Evolutionary conservation across 2,888 invertebrate species (phyloP), one percentile per base, ranked within the genome.

Genomic region (Pomacea canaliculata): DNA sequence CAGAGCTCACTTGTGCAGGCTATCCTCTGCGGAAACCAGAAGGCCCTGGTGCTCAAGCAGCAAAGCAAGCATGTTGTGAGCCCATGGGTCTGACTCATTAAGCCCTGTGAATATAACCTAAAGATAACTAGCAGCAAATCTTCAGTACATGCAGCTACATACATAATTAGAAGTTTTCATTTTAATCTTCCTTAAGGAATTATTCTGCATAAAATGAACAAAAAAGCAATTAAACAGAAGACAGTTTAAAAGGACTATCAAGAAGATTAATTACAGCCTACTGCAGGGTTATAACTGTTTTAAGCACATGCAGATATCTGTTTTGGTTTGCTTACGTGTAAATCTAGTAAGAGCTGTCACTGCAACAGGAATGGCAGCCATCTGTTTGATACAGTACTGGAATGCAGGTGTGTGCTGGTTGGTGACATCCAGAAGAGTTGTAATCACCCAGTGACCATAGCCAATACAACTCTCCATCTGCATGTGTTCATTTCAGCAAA

Each of bases 401-500:
- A 93, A 93, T 46, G 93, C 90, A 77, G 93, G 93, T 62, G 93
- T 84, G 51, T 86, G 91, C 80, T 93, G 92, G 73, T 93, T 92
- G 66, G 91, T 89, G 12, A 92, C 90, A 87, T 93, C 91, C 78
- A 87, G 82, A 60, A 97, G 91, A 13, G 94, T 94, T 62, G 93
- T 92, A 85, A 96, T 95, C 12, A 97, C 96, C 95, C 95, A 96
- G 89, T 96, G 94, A 2, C 94, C 94, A 92, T 97, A 97, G 3
- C 96, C 96, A 49, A 95, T 88, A 5, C 94, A 94, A 81, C 96
- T 94, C 91, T 97, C 95, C 59, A 94, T 92, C 91, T 91, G 18
- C 46, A 71, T 16, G 23, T 13, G 16, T 56, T 37, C 37, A 37
- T 16, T 68, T 51, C 10, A 70, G 37, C 46, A 72, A 19, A 23